phyloP scores from a whole-genome alignment of 2,113 vertebrate species.

The Junco hyemalis region DNA sequence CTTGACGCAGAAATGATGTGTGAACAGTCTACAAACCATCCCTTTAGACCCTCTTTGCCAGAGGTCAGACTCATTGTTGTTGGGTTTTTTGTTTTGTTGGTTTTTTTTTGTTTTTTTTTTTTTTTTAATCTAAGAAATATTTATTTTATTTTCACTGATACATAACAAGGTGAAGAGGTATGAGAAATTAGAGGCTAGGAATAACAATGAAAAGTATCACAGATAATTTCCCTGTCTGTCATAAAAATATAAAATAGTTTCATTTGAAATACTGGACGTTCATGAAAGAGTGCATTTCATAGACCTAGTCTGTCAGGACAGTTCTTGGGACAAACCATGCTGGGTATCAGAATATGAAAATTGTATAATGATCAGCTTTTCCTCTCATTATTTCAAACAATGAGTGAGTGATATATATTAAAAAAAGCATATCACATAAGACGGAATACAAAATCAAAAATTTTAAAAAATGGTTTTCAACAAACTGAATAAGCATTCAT shows the following conservation, averaged over 20 bases:
- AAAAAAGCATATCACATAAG: neutral
- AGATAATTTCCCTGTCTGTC: neutral
- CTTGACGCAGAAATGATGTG: neutral
- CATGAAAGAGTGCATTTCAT: neutral
- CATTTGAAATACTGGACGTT: neutral
- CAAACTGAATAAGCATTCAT: neutral
- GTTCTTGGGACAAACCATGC: neutral
- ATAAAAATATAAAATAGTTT: neutral
- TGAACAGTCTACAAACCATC: neutral
- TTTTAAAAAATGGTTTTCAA: neutral
- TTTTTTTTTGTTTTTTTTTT: neutral
- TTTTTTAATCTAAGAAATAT: neutral
- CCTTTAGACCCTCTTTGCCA: neutral
- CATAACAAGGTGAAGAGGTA: neutral
- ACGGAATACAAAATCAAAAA: neutral
- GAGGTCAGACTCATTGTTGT: neutral
- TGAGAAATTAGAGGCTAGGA: neutral
- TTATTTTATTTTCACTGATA: neutral
- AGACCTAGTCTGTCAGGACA: neutral
- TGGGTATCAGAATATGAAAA: neutral
- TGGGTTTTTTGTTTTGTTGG: neutral
- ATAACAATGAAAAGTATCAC: neutral
- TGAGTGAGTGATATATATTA: neutral
- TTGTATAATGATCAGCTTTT: neutral
- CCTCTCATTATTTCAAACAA: neutral